A percentile compares a stretch with the other conserved stretches of the same genome.
Conservation (phyloP, 1,140 invertebrate species). For the Trialeurodes vaporariorum region DNA sequence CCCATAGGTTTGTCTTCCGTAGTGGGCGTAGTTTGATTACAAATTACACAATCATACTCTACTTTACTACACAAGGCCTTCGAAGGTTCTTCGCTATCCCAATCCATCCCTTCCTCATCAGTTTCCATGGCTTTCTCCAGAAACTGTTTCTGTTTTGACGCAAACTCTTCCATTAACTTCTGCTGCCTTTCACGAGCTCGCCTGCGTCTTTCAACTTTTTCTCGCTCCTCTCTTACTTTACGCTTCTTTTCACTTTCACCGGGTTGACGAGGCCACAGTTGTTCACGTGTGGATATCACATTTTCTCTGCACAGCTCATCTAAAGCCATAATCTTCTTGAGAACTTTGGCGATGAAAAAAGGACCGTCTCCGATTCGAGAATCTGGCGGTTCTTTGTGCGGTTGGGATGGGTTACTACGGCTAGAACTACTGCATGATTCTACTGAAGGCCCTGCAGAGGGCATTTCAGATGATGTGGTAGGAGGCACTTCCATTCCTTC, state of each 20-base stretch:
- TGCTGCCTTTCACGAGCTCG: conserved; percentile 79
- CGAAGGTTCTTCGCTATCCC: conserved; percentile 41
- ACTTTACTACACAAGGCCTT: conserved; percentile 44
- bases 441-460: conserved; percentile 19
- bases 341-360: conserved; percentile 66
- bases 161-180: conserved; percentile 87
- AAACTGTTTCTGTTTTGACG: conserved; percentile 79
- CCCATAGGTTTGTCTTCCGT: conserved; percentile 80
- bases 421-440: conserved; percentile 12
- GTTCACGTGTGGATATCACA: conserved; percentile 52
- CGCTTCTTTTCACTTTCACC: conserved; percentile 63
- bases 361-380: conserved; percentile 74
- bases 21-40: conserved; percentile 76
- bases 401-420: background rate
- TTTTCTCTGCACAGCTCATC: conserved; percentile 52
- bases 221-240: conserved; percentile 53
- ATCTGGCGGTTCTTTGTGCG: conserved; percentile 21
- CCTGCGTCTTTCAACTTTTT: conserved; percentile 66
- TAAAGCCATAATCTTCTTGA: conserved; percentile 55
- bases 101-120: conserved; percentile 51
- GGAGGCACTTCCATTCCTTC: conserved; percentile 36
- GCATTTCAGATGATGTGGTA: conserved; percentile 26
- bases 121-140: conserved; percentile 71
- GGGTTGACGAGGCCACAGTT: conserved; percentile 59
- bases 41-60: conserved; percentile 93